A percentile compares a stretch with the other conserved stretches of the same genome.
These are phyloP conservation scores for Phrynocephalus versicolor DNA, from an alignment of 2,113 vertebrate species.

Conservation along the genomic window DNA sequence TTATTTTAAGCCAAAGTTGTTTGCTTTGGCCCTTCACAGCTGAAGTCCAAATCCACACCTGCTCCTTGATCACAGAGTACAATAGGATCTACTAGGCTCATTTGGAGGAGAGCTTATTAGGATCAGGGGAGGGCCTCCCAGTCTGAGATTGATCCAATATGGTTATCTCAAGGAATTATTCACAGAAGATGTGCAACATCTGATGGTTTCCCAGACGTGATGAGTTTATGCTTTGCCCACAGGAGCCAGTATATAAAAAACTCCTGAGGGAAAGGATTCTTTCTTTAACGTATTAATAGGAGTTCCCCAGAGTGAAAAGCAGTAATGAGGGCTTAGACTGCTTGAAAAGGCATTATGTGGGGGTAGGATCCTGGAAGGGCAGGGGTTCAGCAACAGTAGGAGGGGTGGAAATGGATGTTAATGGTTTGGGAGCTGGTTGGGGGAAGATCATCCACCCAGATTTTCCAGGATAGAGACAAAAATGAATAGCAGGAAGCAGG, in stretches of 20 bases:
- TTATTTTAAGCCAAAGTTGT: neutral
- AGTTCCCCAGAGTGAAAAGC: neutral
- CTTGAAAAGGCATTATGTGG: slow-evolving; percentile 7
- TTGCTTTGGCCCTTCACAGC: neutral
- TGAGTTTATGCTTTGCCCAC: neutral
- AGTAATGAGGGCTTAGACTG: neutral
- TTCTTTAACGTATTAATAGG: slow-evolving; percentile 23
- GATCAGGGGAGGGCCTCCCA: neutral
- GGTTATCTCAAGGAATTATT: slow-evolving; percentile 25
- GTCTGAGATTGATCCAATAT: neutral
- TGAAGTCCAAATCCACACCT: neutral
- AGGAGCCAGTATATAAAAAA: neutral
- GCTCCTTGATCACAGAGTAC: neutral
- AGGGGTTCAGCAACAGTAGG: slow-evolving; percentile 9
- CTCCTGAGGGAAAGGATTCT: slow-evolving; percentile 4
- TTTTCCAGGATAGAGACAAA: neutral
- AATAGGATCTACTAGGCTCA: neutral
- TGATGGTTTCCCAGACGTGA: slow-evolving; percentile 13
- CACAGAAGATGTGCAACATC: slow-evolving; percentile 17
- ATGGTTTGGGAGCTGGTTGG: slow-evolving; percentile 6
- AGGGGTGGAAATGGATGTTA: slow-evolving; percentile 6
- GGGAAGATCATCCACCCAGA: neutral
- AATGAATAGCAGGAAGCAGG: slow-evolving; percentile 15
- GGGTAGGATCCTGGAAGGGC: neutral
- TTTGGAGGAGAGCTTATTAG: neutral